phyloP scores from a whole-genome alignment of 2,797 vertebrate genomes.

The Chiroxiphia lanceolata region DNA sequence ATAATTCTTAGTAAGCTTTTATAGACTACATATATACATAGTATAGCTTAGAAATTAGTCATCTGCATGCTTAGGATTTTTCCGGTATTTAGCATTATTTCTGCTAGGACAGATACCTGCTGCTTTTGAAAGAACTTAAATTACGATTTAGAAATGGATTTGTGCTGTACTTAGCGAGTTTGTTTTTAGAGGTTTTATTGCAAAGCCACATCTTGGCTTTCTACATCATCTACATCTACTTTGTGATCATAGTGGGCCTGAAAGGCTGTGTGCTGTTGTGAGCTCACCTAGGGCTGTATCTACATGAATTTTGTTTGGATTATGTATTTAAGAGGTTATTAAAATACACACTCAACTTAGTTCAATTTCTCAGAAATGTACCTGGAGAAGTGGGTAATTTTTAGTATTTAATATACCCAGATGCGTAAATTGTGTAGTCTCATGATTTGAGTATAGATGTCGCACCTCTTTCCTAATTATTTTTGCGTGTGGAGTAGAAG shows the following conservation, averaged over 20 bases:
- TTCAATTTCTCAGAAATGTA: neutral
- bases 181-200: neutral
- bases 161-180: neutral
- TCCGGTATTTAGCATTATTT: neutral
- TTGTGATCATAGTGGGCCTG: neutral
- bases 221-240: rapidly evolving
- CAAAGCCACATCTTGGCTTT: neutral
- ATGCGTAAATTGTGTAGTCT: neutral
- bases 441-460: neutral
- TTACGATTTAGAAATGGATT: neutral
- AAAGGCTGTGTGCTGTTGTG: neutral
- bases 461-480: neutral
- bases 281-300: neutral
- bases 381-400: neutral
- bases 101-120: neutral
- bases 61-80: neutral
- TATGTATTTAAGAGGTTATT: neutral
- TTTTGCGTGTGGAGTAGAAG: neutral
- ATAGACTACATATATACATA: rapidly evolving
- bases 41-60: neutral
- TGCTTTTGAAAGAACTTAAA: neutral
- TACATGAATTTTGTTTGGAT: neutral
- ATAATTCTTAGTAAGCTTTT: neutral
- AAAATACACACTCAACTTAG: neutral
- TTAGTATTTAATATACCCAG: neutral